These are phyloP conservation scores for Heteronetta atricapilla DNA, from an alignment of 2,113 vertebrate genomes.

Conservation along the genomic window DNA sequence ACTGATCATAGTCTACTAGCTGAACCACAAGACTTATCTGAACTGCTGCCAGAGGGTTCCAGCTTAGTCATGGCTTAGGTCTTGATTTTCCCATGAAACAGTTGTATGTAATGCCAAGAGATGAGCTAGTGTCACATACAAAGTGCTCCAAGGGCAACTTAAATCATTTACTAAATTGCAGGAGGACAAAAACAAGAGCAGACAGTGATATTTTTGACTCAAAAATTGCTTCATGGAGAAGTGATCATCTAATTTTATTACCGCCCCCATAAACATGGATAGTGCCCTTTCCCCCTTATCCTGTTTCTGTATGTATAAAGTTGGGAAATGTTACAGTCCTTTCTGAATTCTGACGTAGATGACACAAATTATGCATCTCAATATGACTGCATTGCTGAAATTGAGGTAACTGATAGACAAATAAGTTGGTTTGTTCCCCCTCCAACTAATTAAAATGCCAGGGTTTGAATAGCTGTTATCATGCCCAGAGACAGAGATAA, in stretches of 20 bases:
- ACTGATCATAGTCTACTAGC: background rate
- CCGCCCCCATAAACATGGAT: constrained; percentile 9
- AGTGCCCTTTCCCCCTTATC: constrained; percentile 24
- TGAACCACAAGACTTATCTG: background rate
- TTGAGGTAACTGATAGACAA: constrained; percentile 57
- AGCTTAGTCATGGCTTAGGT: background rate
- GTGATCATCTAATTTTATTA: constrained; percentile 58
- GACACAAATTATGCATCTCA: constrained; percentile 69
- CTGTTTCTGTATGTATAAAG: constrained; percentile 8
- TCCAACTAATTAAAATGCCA: constrained; percentile 74
- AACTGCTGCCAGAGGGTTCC: background rate
- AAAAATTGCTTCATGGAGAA: constrained; percentile 32
- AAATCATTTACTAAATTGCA: constrained; percentile 36
- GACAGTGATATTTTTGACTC: background rate
- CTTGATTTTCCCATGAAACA: constrained; percentile 1
- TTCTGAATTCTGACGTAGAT: constrained; percentile 69
- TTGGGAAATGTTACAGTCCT: constrained; percentile 44
- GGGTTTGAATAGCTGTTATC: constrained; percentile 69
- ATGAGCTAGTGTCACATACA: background rate
- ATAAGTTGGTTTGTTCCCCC: constrained; percentile 36
- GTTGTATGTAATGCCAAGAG: constrained; percentile 5
- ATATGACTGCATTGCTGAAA: constrained; percentile 62
- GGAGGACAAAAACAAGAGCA: constrained; percentile 23
- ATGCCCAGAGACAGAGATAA: constrained; percentile 64
- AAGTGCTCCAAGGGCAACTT: constrained; percentile 10